A percentile compares a stretch with the other conserved stretches of the same genome.
Evolutionary conservation across 2,797 vertebrate species (phyloP).

Genomic region (Gymnothorax reevesii): DNA sequence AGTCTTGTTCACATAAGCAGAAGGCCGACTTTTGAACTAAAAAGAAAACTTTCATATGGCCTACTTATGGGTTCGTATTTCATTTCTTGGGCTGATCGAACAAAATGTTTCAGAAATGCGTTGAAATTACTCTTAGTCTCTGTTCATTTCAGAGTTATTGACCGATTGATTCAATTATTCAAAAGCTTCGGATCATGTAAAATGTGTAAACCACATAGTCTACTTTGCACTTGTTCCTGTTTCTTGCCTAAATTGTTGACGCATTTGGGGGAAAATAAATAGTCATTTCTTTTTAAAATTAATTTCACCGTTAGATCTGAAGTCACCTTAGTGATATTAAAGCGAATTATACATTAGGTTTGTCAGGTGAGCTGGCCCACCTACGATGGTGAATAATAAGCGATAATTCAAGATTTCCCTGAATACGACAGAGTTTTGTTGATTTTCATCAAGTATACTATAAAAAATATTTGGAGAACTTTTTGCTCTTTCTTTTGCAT

Average conservation of each 20-base stretch:
- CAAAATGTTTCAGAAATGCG: neutral
- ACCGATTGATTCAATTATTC: neutral
- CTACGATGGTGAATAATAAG: neutral
- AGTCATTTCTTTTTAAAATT: neutral
- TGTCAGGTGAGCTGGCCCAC: neutral
- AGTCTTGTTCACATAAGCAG: neutral
- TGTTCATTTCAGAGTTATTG: neutral
- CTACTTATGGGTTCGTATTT: neutral
- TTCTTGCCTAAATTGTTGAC: neutral
- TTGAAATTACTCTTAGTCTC: neutral
- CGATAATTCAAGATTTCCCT: slow-evolving; percentile 17
- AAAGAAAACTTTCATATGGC: neutral
- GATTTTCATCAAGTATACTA: slow-evolving; percentile 16
- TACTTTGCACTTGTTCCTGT: neutral
- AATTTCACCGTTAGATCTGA: neutral
- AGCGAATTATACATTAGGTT: neutral
- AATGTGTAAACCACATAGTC: neutral
- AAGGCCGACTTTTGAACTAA: neutral
- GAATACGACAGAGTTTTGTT: neutral
- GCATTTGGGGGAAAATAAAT: neutral
- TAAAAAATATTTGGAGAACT: slow-evolving; percentile 31
- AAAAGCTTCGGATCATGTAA: neutral
- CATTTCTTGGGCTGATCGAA: neutral
- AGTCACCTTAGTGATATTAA: neutral
- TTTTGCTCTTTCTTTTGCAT: slow-evolving; percentile 14